Evolutionary conservation across 2,888 invertebrate genomes (phyloP), one percentile per base, ranked within the genome.

Genomic region (Lasioglossum oenotherae): DNA sequence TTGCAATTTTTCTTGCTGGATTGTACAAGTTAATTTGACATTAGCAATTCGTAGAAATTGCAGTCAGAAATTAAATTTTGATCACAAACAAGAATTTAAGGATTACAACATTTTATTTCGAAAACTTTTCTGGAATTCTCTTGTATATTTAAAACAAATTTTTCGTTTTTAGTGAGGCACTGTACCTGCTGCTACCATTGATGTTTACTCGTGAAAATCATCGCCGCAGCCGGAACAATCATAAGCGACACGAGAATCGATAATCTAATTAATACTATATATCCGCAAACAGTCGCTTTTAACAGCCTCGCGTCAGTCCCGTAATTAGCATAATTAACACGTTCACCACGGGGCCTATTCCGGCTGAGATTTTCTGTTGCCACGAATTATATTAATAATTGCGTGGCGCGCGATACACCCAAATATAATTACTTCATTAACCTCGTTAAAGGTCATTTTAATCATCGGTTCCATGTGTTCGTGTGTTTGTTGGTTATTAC

Each of bases 221-320:
- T 44, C 5, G 23, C 35, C 23, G 1, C 49, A 60, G 31, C 8
- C 38, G 8, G 12, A 27, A 10, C 23, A 46, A 27, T 31, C 1
- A 27, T 4, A 57, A 10, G 2, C 23, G 23, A 10, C 41, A 16
- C 6, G 19, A 12, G 38, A 10, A n/a, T 49, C 27, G 19, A 53
- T 46, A 38, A 31, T 46, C 49, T 27, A 57, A 82, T 82, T 69
- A 78, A 74, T 23, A 67, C 35, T 35, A 41, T 19, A 35, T 57
- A 1, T 14, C 19, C 14, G 53, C 31, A 57, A 57, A 57, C 41
- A 8, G 35, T 72, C 16, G 19, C 27, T 49, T 31, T 10, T 35
- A 46, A 27, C n/a, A 46, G 8, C 19, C 4, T 10, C 10, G 19
- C 4, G 31, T 31, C 41, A 10, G 16, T 74, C 14, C 3, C 53